Evolutionary conservation across 2,888 invertebrate species (phyloP).

Genomic region (Halictus ligatus): DNA sequence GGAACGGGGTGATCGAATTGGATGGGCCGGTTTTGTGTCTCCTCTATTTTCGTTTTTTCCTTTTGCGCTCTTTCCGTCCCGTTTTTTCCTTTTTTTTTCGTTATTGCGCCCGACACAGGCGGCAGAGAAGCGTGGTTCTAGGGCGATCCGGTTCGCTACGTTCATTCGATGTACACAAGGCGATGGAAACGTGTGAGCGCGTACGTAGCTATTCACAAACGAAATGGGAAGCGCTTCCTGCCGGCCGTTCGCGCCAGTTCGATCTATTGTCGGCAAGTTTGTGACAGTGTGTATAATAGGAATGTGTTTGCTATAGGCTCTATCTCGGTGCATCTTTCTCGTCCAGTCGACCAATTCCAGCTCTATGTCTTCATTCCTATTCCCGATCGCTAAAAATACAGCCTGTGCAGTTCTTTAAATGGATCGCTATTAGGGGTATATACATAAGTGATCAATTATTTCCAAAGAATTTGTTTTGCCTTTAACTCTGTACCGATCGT

Average conservation of each 20-base stretch:
- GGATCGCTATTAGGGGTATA: not conserved
- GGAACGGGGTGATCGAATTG: constrained; percentile 54
- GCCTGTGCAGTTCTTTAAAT: not conserved
- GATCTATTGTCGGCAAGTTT: constrained; percentile 74
- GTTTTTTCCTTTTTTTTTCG: constrained; percentile 46
- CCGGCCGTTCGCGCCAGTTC: constrained; percentile 73
- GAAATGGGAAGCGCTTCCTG: constrained; percentile 79
- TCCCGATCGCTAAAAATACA: not conserved
- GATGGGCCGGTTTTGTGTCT: constrained; percentile 17
- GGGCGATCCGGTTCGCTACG: constrained; percentile 74
- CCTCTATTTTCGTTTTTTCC: not conserved
- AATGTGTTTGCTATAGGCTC: constrained; percentile 12
- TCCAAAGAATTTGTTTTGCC: no score
- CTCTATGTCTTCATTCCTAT: constrained; percentile 4
- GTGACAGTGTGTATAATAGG: constrained; percentile 49
- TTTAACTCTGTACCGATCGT: no score
- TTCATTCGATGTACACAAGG: constrained; percentile 64
- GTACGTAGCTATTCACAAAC: constrained; percentile 74
- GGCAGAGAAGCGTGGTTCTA: constrained; percentile 63
- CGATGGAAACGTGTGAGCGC: constrained; percentile 55
- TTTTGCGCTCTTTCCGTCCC: not conserved
- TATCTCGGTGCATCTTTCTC: constrained; percentile 48
- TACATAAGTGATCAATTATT: no score
- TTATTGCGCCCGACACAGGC: constrained; percentile 55
- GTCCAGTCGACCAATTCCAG: constrained; percentile 21